phyloP scores from a whole-genome alignment of 2,113 vertebrate genomes.

The Nipponia nippon region DNA sequence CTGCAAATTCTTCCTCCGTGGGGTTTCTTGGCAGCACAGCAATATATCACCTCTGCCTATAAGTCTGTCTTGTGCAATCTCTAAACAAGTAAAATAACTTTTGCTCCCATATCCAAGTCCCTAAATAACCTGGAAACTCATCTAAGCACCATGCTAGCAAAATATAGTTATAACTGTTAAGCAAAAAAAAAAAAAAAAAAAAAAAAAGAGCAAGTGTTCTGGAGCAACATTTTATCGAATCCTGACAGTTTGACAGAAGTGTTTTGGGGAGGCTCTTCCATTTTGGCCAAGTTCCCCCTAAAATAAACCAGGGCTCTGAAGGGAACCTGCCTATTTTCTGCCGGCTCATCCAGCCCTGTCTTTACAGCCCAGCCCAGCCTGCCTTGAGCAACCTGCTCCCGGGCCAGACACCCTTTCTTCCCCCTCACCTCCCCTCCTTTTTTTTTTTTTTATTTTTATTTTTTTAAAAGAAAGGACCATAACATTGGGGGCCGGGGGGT shows the following conservation, averaged over 20 bases:
- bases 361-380: not conserved
- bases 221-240: not conserved
- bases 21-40: not conserved
- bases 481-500: no score
- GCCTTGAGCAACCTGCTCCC: not conserved
- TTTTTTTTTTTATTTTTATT: no score
- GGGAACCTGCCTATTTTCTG: not conserved
- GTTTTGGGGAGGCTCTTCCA: not conserved
- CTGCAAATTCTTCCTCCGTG: not conserved
- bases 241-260: not conserved
- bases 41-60: not conserved
- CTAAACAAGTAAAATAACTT: not conserved
- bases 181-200: not conserved
- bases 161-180: not conserved
- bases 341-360: not conserved
- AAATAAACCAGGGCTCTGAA: not conserved
- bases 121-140: not conserved
- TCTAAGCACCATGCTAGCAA: not conserved
- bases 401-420: not conserved
- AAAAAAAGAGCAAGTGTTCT: not conserved
- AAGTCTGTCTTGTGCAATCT: not conserved
- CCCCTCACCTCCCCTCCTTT: no score
- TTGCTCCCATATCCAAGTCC: not conserved
- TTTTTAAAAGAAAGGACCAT: not conserved
- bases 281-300: not conserved